Percentiles rank a stretch among this genome's conserved stretches.
These are phyloP conservation scores for Drosophila seguyi DNA, from an alignment of 1,140 invertebrate genomes.

Conservation along the genomic window DNA sequence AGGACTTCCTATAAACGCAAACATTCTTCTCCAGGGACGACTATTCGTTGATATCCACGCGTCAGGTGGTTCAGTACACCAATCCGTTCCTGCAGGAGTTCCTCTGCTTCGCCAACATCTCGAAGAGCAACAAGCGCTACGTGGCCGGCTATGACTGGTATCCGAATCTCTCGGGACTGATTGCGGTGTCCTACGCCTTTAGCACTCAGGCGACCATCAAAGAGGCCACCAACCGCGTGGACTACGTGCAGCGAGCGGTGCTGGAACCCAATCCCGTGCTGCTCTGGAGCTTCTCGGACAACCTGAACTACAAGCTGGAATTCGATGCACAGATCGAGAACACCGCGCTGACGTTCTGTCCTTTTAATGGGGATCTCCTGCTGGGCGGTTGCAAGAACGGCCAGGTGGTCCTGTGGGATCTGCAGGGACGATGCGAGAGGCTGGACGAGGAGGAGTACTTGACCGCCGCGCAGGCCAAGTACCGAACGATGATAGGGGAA, in stretches of 20 bases:
- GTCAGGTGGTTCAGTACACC: slow-evolving; percentile 64
- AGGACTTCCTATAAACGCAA: not conserved
- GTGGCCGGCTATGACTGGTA: slow-evolving; percentile 90
- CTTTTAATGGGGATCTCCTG: slow-evolving; percentile 89
- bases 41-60: slow-evolving; percentile 68
- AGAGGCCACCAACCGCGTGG: slow-evolving; percentile 39
- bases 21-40: slow-evolving; percentile 61
- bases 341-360: slow-evolving; percentile 88
- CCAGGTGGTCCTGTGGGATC: slow-evolving; percentile 90
- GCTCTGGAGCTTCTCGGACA: slow-evolving; percentile 91
- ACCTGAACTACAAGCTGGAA: slow-evolving; percentile 89
- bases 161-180: slow-evolving; percentile 88
- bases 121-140: slow-evolving; percentile 84
- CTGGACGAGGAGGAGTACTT: slow-evolving; percentile 88
- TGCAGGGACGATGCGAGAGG: slow-evolving; percentile 88
- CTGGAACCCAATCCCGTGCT: slow-evolving; percentile 88
- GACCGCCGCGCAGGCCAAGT: slow-evolving; percentile 88
- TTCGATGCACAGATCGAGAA: slow-evolving; percentile 89
- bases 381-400: slow-evolving; percentile 91
- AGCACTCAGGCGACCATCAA: slow-evolving; percentile 61
- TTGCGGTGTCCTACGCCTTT: slow-evolving; percentile 88
- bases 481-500: slow-evolving; percentile 87
- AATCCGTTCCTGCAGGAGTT: slow-evolving; percentile 77
- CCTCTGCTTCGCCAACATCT: slow-evolving; percentile 83
- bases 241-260: slow-evolving; percentile 85